Base-by-base conservation (phyloP, 2,888 invertebrate genomes). In the Encarsia formosa region DNA sequence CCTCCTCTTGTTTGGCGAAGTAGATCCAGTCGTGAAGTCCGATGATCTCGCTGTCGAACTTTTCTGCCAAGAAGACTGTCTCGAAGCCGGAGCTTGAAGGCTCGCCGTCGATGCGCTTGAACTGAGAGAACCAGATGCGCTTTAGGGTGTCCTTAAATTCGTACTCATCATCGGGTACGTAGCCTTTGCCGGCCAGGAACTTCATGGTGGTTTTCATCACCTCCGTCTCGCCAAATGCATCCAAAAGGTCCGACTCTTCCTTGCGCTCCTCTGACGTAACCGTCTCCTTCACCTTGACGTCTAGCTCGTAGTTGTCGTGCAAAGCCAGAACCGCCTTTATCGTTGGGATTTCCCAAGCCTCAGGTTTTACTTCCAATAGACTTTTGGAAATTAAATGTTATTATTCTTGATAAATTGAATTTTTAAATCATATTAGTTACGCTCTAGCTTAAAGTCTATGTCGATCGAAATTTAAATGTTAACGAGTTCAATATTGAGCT, bases 1-100 rank as follows among this genome's bases (percentile, higher is more conserved):
- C 82, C 40, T 77, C 73, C 75, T 95, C 94, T 74, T 91, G 86
- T 54, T 82, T 82, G 46, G 83, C 81, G 65, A 89, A 92, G 73
- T 90, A 90, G 40, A 94, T 78, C 94, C 93, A 95, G 72, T 90
- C 91, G 73, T 95, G 95, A 59, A 95, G 78, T 5, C 94, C 94
- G 71, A 77, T 77, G 19, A 83, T 78, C 64, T 84, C 85, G 38
- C 82, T 81, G 64, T 87, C 85, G 61, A 81, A 79, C 16, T 78
- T 70, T 78, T 96, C 95, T 1, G 92, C 90, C 1, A 94, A 80
- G 71, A 93, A 93, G 13, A 92, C 83, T 63, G 95, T 95, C 74
- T 96, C 96, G 68, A 95, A 95, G 1, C 91, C 94, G 34, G 90
- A 90, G 63, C 93, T 93, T 47, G 93, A 88, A 9, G 89, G 80